These are phyloP conservation scores for Pteropus alecto DNA, from an alignment of 2,113 vertebrate genomes.

Conservation along the genomic window DNA sequence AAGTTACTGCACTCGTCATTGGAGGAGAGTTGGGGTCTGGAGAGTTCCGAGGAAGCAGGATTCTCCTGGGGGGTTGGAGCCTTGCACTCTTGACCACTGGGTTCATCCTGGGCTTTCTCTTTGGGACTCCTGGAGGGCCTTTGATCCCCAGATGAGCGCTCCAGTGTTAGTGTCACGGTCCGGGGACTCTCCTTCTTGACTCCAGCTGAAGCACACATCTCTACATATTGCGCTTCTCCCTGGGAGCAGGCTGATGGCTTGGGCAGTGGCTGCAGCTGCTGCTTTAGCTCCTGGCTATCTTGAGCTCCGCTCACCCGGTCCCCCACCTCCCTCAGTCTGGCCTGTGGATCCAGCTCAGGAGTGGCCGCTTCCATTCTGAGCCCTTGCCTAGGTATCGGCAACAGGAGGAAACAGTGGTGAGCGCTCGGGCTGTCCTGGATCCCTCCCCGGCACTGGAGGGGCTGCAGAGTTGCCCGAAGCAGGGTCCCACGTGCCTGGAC, in stretches of 20 bases:
- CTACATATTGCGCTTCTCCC: slow-evolving; percentile 75
- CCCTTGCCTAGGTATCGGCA: not conserved
- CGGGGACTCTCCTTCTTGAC: slow-evolving; percentile 35
- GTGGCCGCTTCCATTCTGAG: slow-evolving; percentile 70
- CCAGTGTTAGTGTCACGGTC: slow-evolving; percentile 73
- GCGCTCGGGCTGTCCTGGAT: slow-evolving; percentile 51
- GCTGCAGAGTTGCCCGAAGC: slow-evolving; percentile 67
- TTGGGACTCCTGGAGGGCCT: not conserved
- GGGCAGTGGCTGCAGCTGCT: slow-evolving; percentile 49
- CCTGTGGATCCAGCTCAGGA: slow-evolving; percentile 47
- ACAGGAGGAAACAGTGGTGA: slow-evolving; percentile 44
- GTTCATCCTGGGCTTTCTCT: slow-evolving; percentile 17
- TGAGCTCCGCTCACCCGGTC: slow-evolving; percentile 55
- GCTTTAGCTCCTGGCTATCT: slow-evolving; percentile 4
- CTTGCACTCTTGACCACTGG: not conserved
- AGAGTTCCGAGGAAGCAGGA: not conserved
- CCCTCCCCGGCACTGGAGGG: slow-evolving; percentile 76
- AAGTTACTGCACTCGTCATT: not conserved
- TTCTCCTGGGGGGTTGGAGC: not conserved
- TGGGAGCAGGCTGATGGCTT: slow-evolving; percentile 17
- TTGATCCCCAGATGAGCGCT: slow-evolving; percentile 37
- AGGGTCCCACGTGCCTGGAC: slow-evolving; percentile 42
- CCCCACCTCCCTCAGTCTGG: slow-evolving; percentile 38
- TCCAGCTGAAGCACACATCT: slow-evolving; percentile 67
- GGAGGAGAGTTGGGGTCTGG: not conserved